These are phyloP conservation scores for Ostrea edulis DNA, from an alignment of 1,140 invertebrate genomes.

Conservation along the genomic window DNA sequence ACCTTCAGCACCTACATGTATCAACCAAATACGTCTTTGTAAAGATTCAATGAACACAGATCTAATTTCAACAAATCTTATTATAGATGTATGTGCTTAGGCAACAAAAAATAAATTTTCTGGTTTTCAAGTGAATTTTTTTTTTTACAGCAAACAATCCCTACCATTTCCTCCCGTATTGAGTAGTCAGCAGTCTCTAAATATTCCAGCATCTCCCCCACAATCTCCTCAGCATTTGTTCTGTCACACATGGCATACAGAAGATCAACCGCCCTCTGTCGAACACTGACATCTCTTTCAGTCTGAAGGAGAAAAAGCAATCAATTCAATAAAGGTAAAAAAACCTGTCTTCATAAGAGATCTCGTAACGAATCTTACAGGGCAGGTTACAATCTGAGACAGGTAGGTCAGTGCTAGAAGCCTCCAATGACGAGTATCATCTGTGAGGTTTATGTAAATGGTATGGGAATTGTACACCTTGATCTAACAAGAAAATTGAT, in stretches of 20 bases:
- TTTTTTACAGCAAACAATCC: slow-evolving; percentile 26
- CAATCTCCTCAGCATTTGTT: slow-evolving; percentile 99
- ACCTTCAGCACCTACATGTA: slow-evolving; percentile 92
- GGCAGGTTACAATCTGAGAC: too few species aligned
- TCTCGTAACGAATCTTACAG: too few species aligned
- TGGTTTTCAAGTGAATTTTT: background rate
- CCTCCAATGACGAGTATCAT: too few species aligned
- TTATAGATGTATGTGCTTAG: background rate
- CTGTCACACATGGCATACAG: slow-evolving; percentile 99
- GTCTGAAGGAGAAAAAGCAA: slow-evolving; percentile 82
- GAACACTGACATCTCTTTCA: slow-evolving; percentile 99
- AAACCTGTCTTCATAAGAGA: too few species aligned
- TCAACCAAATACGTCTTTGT: background rate
- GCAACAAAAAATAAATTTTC: too few species aligned
- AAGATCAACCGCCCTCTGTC: slow-evolving; percentile 99
- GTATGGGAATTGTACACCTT: too few species aligned
- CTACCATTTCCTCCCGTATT: slow-evolving; percentile 99
- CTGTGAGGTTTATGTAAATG: too few species aligned
- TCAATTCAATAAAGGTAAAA: background rate
- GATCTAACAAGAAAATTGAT: too few species aligned
- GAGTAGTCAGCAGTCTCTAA: slow-evolving; percentile 99
- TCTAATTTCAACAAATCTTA: background rate
- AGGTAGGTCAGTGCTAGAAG: too few species aligned
- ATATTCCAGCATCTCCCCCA: slow-evolving; percentile 99
- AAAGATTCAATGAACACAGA: background rate